phyloP scores from a whole-genome alignment of 1,140 invertebrate species.

The Anastrepha ludens region DNA sequence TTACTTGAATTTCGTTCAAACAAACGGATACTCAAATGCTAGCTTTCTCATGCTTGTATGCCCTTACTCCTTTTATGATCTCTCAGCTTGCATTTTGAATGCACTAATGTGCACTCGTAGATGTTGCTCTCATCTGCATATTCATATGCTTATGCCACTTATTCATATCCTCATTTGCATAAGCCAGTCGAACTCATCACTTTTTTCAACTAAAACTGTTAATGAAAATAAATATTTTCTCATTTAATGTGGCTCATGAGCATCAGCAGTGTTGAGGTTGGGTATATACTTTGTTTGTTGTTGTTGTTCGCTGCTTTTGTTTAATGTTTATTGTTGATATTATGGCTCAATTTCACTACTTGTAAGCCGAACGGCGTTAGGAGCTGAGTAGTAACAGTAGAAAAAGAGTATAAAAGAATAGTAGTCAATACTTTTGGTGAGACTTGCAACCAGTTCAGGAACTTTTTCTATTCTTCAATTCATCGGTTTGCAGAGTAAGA shows the following conservation, averaged over 20 bases:
- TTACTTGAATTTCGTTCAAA: background rate
- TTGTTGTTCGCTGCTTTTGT: too few relatives aligned
- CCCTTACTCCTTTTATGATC: background rate
- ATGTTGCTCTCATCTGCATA: background rate
- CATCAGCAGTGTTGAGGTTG: background rate
- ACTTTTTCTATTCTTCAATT: too few relatives aligned
- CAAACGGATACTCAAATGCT: background rate
- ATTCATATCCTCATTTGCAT: conserved; percentile 26
- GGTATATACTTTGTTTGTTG: too few relatives aligned
- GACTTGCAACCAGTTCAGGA: too few relatives aligned
- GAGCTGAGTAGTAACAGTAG: too few relatives aligned
- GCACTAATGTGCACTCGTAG: background rate
- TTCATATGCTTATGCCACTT: background rate
- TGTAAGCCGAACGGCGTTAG: too few relatives aligned
- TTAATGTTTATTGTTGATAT: too few relatives aligned
- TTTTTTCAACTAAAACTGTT: background rate
- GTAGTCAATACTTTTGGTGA: too few relatives aligned
- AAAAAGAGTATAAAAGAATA: too few relatives aligned
- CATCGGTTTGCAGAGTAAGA: too few relatives aligned
- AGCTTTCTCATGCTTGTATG: background rate
- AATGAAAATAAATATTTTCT: conserved; percentile 10
- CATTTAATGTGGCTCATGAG: background rate
- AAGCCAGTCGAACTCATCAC: background rate
- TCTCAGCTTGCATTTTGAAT: background rate
- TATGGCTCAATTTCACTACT: too few relatives aligned